Percentiles rank a stretch among this genome's conserved stretches.
Conservation (phyloP, 2,888 invertebrate species). For the Polydesmus complanatus region DNA sequence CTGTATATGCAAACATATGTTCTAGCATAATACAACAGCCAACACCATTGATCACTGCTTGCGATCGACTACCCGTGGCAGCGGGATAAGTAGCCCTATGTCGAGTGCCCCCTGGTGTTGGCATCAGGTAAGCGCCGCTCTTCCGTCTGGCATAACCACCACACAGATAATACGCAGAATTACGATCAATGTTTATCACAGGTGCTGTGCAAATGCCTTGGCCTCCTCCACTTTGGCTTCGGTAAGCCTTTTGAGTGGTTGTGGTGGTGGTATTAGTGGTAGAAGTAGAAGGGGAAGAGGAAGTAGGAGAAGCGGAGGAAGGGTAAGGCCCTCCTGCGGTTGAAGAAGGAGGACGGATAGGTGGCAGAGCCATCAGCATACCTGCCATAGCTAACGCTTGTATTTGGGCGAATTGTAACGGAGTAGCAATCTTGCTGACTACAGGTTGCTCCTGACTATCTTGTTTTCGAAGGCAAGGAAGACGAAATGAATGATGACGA, state of each 20-base stretch:
- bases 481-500: constrained; percentile 30
- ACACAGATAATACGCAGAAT: constrained; percentile 8
- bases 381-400: constrained; percentile 56
- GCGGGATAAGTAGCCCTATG: constrained; percentile 13
- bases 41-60: background rate
- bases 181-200: background rate
- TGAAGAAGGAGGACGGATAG: background rate
- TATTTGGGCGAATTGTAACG: constrained; percentile 53
- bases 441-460: constrained; percentile 38
- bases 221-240: background rate
- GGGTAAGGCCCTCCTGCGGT: background rate
- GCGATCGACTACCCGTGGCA: constrained; percentile 10
- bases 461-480: constrained; percentile 34
- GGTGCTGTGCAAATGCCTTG: background rate
- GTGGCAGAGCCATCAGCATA: constrained; percentile 39
- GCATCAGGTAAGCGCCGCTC: constrained; percentile 12
- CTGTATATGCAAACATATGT: too few species aligned
- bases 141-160: constrained; percentile 6
- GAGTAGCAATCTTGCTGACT: constrained; percentile 44
- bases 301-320: background rate
- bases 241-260: background rate
- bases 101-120: constrained; percentile 12
- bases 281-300: background rate
- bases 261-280: background rate
- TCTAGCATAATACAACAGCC: background rate